A percentile compares a stretch with the other conserved stretches of the same genome.
These are phyloP conservation scores for Listrodromus nycthemerus DNA, from an alignment of 2,888 invertebrate species.

Conservation along the genomic window DNA sequence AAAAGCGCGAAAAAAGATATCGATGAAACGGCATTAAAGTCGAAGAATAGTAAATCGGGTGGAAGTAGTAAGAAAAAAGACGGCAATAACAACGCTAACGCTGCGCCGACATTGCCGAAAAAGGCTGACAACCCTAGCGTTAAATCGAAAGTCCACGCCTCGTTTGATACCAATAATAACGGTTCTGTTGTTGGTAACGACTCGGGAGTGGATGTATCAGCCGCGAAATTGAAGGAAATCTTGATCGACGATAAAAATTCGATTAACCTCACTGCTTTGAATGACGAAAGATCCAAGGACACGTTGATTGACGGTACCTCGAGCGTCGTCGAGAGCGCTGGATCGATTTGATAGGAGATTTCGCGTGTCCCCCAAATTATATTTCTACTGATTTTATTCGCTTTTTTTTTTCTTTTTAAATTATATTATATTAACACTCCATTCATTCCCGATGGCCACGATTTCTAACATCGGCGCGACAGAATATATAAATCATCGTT, in stretches of 20 bases:
- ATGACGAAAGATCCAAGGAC: slow-evolving; percentile 55
- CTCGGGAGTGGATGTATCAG: slow-evolving; percentile 41
- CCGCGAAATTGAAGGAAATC: slow-evolving; percentile 33
- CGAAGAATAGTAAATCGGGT: slow-evolving; percentile 63
- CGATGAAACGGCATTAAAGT: slow-evolving; percentile 71
- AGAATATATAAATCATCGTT: slow-evolving; percentile 47
- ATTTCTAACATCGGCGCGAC: slow-evolving; percentile 47
- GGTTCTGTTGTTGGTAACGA: slow-evolving; percentile 53
- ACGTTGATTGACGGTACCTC: slow-evolving; percentile 20
- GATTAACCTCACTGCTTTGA: slow-evolving; percentile 40
- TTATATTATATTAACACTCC: slow-evolving; percentile 4
- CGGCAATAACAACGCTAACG: slow-evolving; percentile 56
- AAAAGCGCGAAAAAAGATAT: slow-evolving; percentile 37
- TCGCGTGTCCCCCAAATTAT: slow-evolving; percentile 40
- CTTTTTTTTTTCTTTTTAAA: slow-evolving; percentile 22
- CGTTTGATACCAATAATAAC: slow-evolving; percentile 70
- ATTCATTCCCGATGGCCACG: neutral
- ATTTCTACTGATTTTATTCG: slow-evolving; percentile 45
- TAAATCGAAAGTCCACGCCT: slow-evolving; percentile 19
- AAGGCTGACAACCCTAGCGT: slow-evolving; percentile 38
- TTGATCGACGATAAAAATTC: slow-evolving; percentile 52
- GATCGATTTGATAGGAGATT: slow-evolving; percentile 56
- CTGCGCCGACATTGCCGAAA: slow-evolving; percentile 24
- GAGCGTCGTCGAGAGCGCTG: slow-evolving; percentile 46
- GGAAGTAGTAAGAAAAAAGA: slow-evolving; percentile 50